These are phyloP conservation scores for Pomacea canaliculata DNA, from an alignment of 2,888 invertebrate species.

Conservation along the genomic window DNA sequence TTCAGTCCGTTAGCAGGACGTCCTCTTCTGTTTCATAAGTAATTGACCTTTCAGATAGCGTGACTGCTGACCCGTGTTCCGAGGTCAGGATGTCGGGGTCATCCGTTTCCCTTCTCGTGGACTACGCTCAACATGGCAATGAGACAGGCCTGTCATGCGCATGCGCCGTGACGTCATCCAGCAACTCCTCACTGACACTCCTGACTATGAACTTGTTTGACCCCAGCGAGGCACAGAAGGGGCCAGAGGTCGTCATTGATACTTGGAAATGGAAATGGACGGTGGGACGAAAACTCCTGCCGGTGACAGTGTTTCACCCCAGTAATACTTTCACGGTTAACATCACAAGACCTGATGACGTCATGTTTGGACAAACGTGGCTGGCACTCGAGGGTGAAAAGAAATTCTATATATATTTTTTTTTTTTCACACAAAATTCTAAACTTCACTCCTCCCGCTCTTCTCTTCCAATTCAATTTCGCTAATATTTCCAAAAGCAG, in stretches of 20 bases:
- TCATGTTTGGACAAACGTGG: too few relatives aligned
- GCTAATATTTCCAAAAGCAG: too few relatives aligned
- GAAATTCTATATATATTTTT: too few relatives aligned
- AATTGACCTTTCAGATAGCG: neutral
- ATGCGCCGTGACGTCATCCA: neutral
- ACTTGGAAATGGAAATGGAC: neutral
- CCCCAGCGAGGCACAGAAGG: neutral
- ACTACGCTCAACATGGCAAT: constrained; percentile 4
- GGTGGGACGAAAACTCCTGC: neutral
- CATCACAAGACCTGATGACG: too few relatives aligned
- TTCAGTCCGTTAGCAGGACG: too few relatives aligned
- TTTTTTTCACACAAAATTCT: too few relatives aligned
- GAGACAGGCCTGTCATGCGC: constrained; percentile 2
- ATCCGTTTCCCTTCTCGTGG: neutral
- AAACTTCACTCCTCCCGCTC: too few relatives aligned
- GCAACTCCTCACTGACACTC: neutral
- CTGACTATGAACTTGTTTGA: constrained; percentile 4
- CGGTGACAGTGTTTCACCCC: too few relatives aligned
- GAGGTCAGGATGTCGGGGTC: neutral
- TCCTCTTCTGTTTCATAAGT: too few relatives aligned
- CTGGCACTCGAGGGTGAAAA: too few relatives aligned
- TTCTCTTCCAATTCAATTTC: too few relatives aligned
- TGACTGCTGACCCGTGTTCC: constrained; percentile 4
- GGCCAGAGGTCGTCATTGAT: neutral
- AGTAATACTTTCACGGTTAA: too few relatives aligned